Base-by-base conservation (phyloP, 2,888 invertebrate species). In the Chirona hameri region DNA sequence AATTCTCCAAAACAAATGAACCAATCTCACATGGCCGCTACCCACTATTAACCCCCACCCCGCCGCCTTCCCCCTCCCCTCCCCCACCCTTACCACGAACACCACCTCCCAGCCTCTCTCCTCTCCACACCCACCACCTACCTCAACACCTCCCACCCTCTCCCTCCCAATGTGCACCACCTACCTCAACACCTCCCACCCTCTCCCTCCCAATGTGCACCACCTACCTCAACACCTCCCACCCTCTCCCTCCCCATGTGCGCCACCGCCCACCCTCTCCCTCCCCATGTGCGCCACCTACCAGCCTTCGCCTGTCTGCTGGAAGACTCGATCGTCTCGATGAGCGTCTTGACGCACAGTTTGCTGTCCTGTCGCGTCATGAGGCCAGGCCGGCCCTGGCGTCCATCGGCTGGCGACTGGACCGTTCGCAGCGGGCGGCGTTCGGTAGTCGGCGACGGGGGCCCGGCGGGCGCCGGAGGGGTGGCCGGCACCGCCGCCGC, bases 281-380 rank as follows among this genome's bases (percentile, higher is more conserved):
- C 60, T 21, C 57, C 3, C 14, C 72, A 15, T 18, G 21, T 0
- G 31, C 76, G 1, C 7, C 76, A 76, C 76, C 39, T 18, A 76
- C 76, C 39, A 10, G 76, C 76, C 46, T 76, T 76, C 39, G 76
- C 52, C 80, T 80, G 48, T 5, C 52, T 87, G 69, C 93, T 93
- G 31, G 92, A 93, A 87, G 93, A 95, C 89, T 97, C 97, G 83
- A 97, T 96, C 86, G 95, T 95, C 87, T 96, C 95, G 84, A 97
- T 96, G 55, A 97, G 90, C 82, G 94, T 94, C 88, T 96, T 96
- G 15, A 97, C 97, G 0, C 96, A 96, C 81, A 96, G 90, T 57
- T 95, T 91, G 46, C 94, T 94, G 87, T 94, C 95, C 87, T 93
- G 93, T 1, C 76, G 39, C 91, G 88, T 57, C 89, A 76, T 39